A percentile compares a stretch with the other conserved stretches of the same genome.
phyloP scores from a whole-genome alignment of 2,888 invertebrate genomes.

The Macrophya annulata region DNA sequence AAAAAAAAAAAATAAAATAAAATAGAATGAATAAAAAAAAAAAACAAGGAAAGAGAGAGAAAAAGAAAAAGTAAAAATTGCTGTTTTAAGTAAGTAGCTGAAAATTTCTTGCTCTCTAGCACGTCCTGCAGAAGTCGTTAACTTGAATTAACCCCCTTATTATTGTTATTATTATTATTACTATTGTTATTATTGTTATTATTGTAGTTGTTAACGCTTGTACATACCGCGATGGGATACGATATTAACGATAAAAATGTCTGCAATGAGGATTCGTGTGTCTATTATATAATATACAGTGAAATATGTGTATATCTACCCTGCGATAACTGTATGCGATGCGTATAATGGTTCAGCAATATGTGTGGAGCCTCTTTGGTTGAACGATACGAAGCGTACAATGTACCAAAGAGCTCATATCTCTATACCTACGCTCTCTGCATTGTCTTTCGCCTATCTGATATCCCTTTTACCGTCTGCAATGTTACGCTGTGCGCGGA shows the following conservation, averaged over 20 bases:
- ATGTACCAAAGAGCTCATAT: slow-evolving; percentile 52
- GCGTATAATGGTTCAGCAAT: background rate
- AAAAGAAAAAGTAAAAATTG: background rate
- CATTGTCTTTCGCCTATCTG: slow-evolving; percentile 51
- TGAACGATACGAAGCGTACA: slow-evolving; percentile 14
- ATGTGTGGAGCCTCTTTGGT: background rate
- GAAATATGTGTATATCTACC: too few relatives aligned
- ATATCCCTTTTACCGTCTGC: slow-evolving; percentile 49
- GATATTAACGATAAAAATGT: background rate
- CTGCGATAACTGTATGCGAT: background rate
- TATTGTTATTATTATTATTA: slow-evolving; percentile 5
- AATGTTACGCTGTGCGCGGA: background rate
- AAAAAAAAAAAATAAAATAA: background rate
- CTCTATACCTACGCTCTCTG: background rate
- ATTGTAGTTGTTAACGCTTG: background rate
- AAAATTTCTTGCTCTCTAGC: background rate
- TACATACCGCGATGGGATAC: background rate
- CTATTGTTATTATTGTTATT: background rate
- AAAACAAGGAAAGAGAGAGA: background rate
- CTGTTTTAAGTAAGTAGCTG: background rate
- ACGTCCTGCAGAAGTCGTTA: background rate
- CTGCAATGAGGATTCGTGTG: background rate
- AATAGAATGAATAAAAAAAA: background rate
- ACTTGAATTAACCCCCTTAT: slow-evolving; percentile 28
- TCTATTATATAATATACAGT: background rate